phyloP scores from a whole-genome alignment of 2,113 vertebrate genomes.

The Hippocampus guttulatus region DNA sequence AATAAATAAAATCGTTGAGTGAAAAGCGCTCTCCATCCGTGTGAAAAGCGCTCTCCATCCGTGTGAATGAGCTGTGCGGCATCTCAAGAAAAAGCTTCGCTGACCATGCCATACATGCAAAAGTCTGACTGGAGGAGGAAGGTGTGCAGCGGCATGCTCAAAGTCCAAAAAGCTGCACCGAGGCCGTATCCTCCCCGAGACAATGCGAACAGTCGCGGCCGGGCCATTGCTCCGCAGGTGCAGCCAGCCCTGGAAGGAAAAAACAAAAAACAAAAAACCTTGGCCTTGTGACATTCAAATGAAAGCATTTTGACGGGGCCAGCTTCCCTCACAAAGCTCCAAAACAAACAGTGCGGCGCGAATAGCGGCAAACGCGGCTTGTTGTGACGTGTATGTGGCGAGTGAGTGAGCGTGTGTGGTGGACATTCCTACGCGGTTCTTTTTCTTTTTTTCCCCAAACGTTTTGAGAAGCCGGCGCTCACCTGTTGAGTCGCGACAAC shows the following conservation, averaged over 20 bases:
- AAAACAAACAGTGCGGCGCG: conserved; percentile 54
- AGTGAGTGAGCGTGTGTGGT: conserved; percentile 67
- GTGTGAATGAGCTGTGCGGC: conserved; percentile 36
- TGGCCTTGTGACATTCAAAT: conserved; percentile 54
- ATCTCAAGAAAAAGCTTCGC: conserved; percentile 40
- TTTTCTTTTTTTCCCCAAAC: conserved; percentile 38
- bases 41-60: conserved; percentile 21
- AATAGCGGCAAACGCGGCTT: conserved; percentile 60
- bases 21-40: no score
- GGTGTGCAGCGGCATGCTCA: conserved; percentile 46
- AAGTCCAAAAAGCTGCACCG: conserved; percentile 32
- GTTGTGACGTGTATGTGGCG: conserved; percentile 69
- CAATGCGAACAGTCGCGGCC: conserved; percentile 36
- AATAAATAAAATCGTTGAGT: conserved; percentile 18
- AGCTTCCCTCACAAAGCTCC: conserved; percentile 32
- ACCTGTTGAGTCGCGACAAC: conserved; percentile 79
- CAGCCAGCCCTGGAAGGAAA: conserved; percentile 58
- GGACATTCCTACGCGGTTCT: conserved; percentile 63
- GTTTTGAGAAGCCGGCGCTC: conserved; percentile 69
- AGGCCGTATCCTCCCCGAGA: conserved; percentile 37
- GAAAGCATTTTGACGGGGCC: conserved; percentile 45
- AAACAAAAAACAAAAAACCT: conserved; percentile 1
- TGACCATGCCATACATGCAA: conserved; percentile 39
- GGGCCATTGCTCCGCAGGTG: conserved; percentile 77
- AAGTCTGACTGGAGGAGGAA: conserved; percentile 35